A percentile compares a stretch with the other conserved stretches of the same genome.
Evolutionary conservation across 2,113 vertebrate species (phyloP).

Genomic region (Rutilus rutilus): DNA sequence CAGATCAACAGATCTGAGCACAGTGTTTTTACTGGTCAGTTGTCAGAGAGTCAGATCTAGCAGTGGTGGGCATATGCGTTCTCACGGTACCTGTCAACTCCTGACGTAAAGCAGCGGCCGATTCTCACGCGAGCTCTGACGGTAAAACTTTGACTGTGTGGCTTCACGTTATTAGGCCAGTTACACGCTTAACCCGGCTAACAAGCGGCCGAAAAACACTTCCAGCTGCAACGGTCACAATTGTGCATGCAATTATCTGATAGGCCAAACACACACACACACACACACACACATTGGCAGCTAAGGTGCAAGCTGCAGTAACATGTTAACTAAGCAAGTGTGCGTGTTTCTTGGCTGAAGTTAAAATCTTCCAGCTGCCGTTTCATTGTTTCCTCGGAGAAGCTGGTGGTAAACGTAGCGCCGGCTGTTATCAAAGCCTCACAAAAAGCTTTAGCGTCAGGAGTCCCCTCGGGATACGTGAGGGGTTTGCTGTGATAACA

Average conservation of each 20-base stretch:
- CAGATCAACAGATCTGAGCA: neutral
- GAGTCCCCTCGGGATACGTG: constrained; percentile 1
- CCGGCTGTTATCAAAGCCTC: constrained; percentile 26
- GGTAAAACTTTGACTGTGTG: neutral
- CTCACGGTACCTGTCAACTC: constrained; percentile 14
- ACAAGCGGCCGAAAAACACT: constrained; percentile 27
- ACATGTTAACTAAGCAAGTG: constrained; percentile 30
- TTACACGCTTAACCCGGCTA: constrained; percentile 18
- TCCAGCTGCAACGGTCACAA: constrained; percentile 39
- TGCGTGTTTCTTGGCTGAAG: constrained; percentile 4
- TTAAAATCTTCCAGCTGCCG: constrained; percentile 19
- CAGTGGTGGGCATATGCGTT: neutral
- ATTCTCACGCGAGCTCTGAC: constrained; percentile 37
- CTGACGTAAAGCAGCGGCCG: constrained; percentile 12
- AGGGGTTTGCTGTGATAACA: constrained; percentile 5
- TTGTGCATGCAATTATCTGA: constrained; percentile 15
- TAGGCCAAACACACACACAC: constrained; percentile 39
- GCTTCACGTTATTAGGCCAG: constrained; percentile 8
- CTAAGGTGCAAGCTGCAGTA: constrained; percentile 3
- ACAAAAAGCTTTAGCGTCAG: neutral
- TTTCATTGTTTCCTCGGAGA: constrained; percentile 29
- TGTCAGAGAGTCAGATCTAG: neutral
- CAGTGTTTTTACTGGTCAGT: neutral
- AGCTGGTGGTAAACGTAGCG: constrained; percentile 2
- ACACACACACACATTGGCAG: constrained; percentile 10